Evolutionary conservation across 2,888 invertebrate genomes (phyloP).

Genomic region (Altica lythri): DNA sequence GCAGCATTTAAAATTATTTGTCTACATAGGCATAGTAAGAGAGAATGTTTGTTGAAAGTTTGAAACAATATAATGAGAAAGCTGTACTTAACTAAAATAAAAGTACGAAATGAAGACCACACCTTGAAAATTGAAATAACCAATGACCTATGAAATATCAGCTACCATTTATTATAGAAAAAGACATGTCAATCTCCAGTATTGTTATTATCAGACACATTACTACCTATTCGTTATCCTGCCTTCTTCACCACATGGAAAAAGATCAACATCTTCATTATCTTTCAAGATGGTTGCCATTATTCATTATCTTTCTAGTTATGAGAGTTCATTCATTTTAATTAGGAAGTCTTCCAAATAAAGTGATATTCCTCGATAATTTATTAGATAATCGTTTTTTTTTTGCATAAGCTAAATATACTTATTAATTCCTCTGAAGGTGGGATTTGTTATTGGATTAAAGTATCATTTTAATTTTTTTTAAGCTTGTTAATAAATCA

Average conservation of each 20-base stretch:
- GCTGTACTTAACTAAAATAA: no score
- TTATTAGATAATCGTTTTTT: no score
- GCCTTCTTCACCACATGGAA: slow-evolving; percentile 24
- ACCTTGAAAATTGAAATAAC: slow-evolving; percentile 35
- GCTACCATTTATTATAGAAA: slow-evolving; percentile 36
- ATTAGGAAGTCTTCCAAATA: slow-evolving; percentile 12
- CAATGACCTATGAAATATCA: slow-evolving; percentile 39
- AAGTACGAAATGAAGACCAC: slow-evolving; percentile 4
- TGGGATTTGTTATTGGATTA: no score
- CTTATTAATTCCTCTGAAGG: no score
- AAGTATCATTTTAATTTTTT: no score
- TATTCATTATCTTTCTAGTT: slow-evolving; percentile 20
- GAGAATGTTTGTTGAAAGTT: no score
- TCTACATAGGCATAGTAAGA: no score
- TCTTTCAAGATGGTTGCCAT: slow-evolving; percentile 24
- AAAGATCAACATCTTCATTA: slow-evolving; percentile 36
- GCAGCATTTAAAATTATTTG: no score
- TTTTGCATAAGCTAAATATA: no score
- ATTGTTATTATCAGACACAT: slow-evolving; percentile 29
- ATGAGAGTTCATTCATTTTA: slow-evolving; percentile 8
- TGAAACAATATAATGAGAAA: no score
- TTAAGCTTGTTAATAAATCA: no score
- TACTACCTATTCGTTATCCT: slow-evolving; percentile 31
- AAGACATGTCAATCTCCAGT: slow-evolving; percentile 39
- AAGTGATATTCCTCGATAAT: no score